Percentiles rank a stretch among this genome's conserved stretches.
phyloP scores from a whole-genome alignment of 2,113 vertebrate species.

The Sprattus sprattus region DNA sequence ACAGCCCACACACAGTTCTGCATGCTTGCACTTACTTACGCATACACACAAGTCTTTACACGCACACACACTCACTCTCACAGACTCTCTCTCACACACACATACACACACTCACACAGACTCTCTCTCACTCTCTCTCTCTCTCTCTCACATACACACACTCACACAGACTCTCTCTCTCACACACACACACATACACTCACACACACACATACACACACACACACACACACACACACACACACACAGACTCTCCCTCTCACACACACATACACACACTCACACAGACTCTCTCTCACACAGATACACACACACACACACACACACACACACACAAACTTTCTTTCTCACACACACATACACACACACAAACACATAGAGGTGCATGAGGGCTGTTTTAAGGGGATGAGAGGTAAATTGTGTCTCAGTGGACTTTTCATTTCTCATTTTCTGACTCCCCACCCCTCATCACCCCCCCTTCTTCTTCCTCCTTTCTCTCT shows the following conservation, averaged over 20 bases:
- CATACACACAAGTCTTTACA: constrained; percentile 34
- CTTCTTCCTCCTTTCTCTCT: too few species aligned
- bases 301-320: neutral
- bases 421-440: constrained; percentile 14
- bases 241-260: neutral
- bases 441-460: neutral
- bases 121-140: neutral
- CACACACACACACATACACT: neutral
- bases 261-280: constrained; percentile 36
- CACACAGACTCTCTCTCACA: neutral
- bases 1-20: neutral
- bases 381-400: constrained; percentile 1
- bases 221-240: constrained; percentile 37
- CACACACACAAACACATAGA: neutral
- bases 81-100: neutral
- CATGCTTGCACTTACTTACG: neutral
- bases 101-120: neutral
- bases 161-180: neutral
- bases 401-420: neutral
- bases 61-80: neutral
- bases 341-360: neutral
- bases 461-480: too few species aligned
- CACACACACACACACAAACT: neutral
- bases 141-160: neutral
- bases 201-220: neutral